phyloP scores from a whole-genome alignment of 2,113 vertebrate genomes.

The Nibea coibor region DNA sequence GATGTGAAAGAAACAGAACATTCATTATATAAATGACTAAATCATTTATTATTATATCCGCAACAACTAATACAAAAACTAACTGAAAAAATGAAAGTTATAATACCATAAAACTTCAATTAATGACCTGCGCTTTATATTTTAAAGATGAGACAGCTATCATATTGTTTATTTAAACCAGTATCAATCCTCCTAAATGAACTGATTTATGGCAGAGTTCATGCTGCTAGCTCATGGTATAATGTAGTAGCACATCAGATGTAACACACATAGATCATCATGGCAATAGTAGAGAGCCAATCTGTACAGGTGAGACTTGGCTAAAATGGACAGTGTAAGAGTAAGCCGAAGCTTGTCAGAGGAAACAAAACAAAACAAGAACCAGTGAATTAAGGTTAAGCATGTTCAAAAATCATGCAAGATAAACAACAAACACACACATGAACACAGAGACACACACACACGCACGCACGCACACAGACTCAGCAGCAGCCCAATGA shows the following conservation, averaged over 20 bases:
- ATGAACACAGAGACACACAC: background rate
- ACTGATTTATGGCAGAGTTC: slow-evolving; percentile 8
- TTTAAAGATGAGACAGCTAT: no score
- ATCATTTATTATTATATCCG: background rate
- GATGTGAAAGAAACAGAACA: background rate
- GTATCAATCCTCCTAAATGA: background rate
- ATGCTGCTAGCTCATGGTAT: slow-evolving; percentile 33
- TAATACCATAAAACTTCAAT: background rate
- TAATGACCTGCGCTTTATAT: no score
- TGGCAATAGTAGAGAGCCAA: slow-evolving; percentile 21
- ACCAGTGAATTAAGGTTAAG: slow-evolving; percentile 34
- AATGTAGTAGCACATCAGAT: slow-evolving; percentile 11
- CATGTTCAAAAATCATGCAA: slow-evolving; percentile 60
- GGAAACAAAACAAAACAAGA: background rate
- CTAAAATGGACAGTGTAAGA: slow-evolving; percentile 29
- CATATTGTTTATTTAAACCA: no score
- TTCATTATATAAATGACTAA: background rate
- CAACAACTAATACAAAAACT: background rate
- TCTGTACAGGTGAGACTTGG: slow-evolving; percentile 5
- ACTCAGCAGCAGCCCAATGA: slow-evolving; percentile 56
- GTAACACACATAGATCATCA: background rate
- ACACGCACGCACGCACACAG: slow-evolving; percentile 25
- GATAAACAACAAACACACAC: slow-evolving; percentile 27
- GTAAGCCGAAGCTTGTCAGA: slow-evolving; percentile 39
- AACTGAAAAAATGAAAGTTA: background rate